These are phyloP conservation scores for Zaprionus vittiger DNA, from an alignment of 1,140 invertebrate genomes.

Conservation along the genomic window DNA sequence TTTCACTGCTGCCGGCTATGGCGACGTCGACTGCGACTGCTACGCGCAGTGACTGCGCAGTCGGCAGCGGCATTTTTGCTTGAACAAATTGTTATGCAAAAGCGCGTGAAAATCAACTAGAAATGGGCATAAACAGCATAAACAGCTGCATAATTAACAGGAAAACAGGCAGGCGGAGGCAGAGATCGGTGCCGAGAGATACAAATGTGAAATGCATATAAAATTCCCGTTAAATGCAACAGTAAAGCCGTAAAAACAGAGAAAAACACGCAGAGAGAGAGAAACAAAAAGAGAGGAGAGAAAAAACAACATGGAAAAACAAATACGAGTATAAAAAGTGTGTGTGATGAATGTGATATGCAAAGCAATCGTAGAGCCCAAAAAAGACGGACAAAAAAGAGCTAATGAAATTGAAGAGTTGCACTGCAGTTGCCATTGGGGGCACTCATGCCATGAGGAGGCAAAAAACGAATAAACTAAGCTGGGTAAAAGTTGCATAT, in stretches of 20 bases:
- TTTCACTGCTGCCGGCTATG: constrained; percentile 26
- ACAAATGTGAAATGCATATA: constrained; percentile 22
- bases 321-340: constrained; percentile 17
- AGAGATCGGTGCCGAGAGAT: neutral
- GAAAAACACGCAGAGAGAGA: neutral
- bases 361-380: constrained; percentile 2
- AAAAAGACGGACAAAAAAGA: constrained; percentile 7
- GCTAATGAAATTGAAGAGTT: constrained; percentile 8
- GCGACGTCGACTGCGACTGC: neutral
- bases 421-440: constrained; percentile 20
- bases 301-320: constrained; percentile 22
- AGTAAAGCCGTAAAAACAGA: constrained; percentile 13
- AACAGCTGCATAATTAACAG: constrained; percentile 73
- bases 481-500: neutral
- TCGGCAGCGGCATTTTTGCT: constrained; percentile 7
- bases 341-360: constrained; percentile 32
- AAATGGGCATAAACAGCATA: constrained; percentile 46
- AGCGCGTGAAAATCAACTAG: constrained; percentile 76
- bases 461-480: neutral
- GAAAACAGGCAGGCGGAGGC: constrained; percentile 48
- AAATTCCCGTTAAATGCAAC: constrained; percentile 31
- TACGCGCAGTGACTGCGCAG: neutral
- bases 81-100: constrained; percentile 77
- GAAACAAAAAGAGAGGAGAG: constrained; percentile 16
- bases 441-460: neutral